These are phyloP conservation scores for Lasioglossum vierecki DNA, from an alignment of 2,888 invertebrate species.

Conservation along the genomic window DNA sequence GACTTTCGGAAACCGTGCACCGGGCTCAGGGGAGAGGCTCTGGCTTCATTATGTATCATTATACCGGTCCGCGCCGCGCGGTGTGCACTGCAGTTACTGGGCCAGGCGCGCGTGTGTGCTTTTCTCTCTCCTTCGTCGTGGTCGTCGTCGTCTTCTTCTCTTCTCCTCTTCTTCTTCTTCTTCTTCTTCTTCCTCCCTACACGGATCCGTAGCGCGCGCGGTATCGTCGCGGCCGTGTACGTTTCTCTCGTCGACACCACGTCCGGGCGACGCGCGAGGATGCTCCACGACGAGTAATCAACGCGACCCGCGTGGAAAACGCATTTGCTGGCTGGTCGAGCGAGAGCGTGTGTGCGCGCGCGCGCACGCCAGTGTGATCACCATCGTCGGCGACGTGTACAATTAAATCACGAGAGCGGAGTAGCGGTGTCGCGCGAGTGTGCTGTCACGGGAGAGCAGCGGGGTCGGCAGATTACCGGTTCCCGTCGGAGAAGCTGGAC, in stretches of 20 bases:
- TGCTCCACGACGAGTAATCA: constrained; percentile 62
- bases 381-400: constrained; percentile 41
- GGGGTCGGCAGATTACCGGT: constrained; percentile 49
- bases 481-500: constrained; percentile 41
- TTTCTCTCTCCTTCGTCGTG: constrained; percentile 74
- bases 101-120: constrained; percentile 81
- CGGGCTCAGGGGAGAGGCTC: constrained; percentile 83
- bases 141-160: constrained; percentile 44
- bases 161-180: constrained; percentile 1
- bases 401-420: constrained; percentile 59
- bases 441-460: constrained; percentile 29
- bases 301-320: constrained; percentile 58
- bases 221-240: constrained; percentile 53
- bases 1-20: constrained; percentile 69
- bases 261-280: constrained; percentile 43
- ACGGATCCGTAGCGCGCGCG: constrained; percentile 31
- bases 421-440: constrained; percentile 61
- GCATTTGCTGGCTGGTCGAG: constrained; percentile 57
- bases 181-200: constrained; percentile 60
- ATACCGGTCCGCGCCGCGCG: constrained; percentile 84
- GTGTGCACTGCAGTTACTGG: constrained; percentile 83
- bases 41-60: constrained; percentile 84
- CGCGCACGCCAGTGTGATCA: constrained; percentile 49
- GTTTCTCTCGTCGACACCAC: constrained; percentile 56
- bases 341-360: constrained; percentile 40